A percentile compares a stretch with the other conserved stretches of the same genome.
These are phyloP conservation scores for Glyphotaelius pellucidus DNA, from an alignment of 2,888 invertebrate genomes.

Conservation along the genomic window DNA sequence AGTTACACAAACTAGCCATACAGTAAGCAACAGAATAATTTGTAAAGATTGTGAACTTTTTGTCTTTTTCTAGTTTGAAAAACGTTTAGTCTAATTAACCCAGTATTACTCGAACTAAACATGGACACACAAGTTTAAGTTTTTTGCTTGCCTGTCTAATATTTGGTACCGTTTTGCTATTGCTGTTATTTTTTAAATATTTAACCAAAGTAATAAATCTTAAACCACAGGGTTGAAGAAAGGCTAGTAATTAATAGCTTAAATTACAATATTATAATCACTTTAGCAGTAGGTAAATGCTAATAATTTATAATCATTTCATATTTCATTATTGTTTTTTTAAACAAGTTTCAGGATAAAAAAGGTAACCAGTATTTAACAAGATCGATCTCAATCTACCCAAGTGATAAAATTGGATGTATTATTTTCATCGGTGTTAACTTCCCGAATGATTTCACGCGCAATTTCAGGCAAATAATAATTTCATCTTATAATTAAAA, in stretches of 20 bases:
- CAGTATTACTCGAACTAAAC: not conserved
- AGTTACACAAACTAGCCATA: no score
- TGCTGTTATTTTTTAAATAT: not conserved
- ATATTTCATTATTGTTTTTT: not conserved
- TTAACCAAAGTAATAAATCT: not conserved
- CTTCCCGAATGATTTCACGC: slow-evolving; percentile 4
- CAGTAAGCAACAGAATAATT: no score
- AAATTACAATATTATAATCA: not conserved
- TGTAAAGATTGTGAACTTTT: no score
- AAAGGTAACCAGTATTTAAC: not conserved
- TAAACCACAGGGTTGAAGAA: not conserved
- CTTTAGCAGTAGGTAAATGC: not conserved
- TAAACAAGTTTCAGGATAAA: not conserved
- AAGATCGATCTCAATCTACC: slow-evolving; percentile 14
- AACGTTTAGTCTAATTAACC: no score
- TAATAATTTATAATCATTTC: not conserved
- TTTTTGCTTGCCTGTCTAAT: not conserved
- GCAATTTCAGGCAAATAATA: not conserved
- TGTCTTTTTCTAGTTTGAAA: no score
- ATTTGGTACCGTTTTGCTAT: not conserved
- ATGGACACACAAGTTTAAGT: not conserved
- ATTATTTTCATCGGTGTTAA: slow-evolving; percentile 9
- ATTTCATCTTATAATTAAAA: not conserved
- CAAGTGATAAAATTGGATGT: not conserved
- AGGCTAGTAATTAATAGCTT: not conserved